phyloP scores from a whole-genome alignment of 2,797 vertebrate species.

The Pipistrellus kuhlii region DNA sequence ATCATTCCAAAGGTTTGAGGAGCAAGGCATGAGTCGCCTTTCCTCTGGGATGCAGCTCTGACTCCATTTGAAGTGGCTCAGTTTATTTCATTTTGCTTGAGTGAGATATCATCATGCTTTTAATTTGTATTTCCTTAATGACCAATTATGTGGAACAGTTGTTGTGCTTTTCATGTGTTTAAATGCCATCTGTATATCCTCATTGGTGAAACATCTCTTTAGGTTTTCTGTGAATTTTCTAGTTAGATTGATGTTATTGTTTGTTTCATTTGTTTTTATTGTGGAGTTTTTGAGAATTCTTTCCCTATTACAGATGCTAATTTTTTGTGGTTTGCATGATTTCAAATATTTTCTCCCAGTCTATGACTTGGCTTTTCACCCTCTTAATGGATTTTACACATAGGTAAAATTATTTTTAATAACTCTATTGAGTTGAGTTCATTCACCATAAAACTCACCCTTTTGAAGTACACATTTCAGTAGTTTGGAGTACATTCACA shows the following conservation, averaged over 20 bases:
- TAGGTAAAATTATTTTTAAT: neutral
- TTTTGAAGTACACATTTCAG: neutral
- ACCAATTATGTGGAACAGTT: neutral
- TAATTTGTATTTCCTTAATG: neutral
- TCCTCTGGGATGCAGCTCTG: neutral
- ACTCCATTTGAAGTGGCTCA: neutral
- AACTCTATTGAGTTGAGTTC: neutral
- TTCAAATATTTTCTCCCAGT: neutral
- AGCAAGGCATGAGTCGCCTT: neutral
- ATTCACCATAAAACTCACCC: neutral
- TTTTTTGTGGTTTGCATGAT: neutral
- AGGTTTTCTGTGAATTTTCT: neutral
- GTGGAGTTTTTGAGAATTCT: neutral
- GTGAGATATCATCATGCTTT: neutral
- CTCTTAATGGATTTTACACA: neutral
- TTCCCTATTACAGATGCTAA: neutral
- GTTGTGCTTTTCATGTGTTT: neutral
- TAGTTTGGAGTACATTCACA: neutral
- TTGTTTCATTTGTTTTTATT: neutral
- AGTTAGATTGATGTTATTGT: neutral
- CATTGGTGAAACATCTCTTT: neutral
- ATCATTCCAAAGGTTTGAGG: neutral
- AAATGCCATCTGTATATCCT: neutral
- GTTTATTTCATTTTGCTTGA: neutral
- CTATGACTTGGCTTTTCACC: neutral